Evolutionary conservation across 2,797 vertebrate species (phyloP).

Genomic region (Tokudaia muenninki): DNA sequence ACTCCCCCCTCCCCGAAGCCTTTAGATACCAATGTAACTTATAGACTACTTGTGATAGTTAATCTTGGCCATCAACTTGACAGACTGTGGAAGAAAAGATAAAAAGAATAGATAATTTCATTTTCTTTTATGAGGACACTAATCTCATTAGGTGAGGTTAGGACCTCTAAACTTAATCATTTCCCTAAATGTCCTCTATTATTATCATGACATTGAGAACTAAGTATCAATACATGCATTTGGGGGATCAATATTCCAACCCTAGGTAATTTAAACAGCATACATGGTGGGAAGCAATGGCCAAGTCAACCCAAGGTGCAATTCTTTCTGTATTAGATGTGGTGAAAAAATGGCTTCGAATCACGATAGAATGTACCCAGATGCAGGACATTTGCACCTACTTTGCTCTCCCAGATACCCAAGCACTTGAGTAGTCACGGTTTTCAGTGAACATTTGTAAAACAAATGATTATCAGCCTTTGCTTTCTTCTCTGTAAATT

Average conservation of each 20-base stretch:
- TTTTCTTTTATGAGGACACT: not conserved
- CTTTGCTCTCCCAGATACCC: slow-evolving; percentile 5
- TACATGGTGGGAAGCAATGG: not conserved
- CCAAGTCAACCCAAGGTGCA: not conserved
- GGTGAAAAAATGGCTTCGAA: not conserved
- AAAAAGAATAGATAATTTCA: not conserved
- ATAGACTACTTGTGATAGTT: not conserved
- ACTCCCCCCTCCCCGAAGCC: not conserved
- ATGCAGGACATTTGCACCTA: not conserved
- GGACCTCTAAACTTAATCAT: not conserved
- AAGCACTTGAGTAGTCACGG: not conserved
- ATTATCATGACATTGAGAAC: not conserved
- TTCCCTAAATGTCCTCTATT: not conserved
- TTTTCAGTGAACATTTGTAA: not conserved
- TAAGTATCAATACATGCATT: not conserved
- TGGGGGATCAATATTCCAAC: not conserved
- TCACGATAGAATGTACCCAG: not conserved
- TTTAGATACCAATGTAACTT: not conserved
- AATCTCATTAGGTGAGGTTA: not conserved
- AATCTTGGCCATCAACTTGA: not conserved
- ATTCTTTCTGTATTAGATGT: not conserved
- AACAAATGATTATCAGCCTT: not conserved
- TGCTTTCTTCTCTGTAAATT: not conserved
- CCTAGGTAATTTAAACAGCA: not conserved
- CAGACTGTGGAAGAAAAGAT: not conserved